A percentile compares a stretch with the other conserved stretches of the same genome.
Evolutionary conservation across 2,797 vertebrate genomes (phyloP).

Genomic region (Amphiprion clarkii): DNA sequence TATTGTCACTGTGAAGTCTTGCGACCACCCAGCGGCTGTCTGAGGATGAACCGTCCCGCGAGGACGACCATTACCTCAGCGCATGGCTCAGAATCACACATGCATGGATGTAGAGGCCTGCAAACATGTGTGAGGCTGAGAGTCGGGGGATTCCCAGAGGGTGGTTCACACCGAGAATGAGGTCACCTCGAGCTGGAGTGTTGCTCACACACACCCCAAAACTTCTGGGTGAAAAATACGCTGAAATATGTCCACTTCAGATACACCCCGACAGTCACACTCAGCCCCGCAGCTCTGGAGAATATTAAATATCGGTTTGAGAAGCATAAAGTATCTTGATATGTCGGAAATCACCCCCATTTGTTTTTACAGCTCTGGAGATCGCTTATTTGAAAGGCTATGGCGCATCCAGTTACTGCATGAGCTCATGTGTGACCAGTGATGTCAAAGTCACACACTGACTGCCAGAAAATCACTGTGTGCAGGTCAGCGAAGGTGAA

Average conservation of each 20-base stretch:
- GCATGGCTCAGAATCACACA: constrained; percentile 54
- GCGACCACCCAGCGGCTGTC: constrained; percentile 65
- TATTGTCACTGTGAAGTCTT: constrained; percentile 3
- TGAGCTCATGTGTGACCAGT: constrained; percentile 50
- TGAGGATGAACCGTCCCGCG: constrained; percentile 48
- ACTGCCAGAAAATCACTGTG: constrained; percentile 15
- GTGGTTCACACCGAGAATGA: constrained; percentile 84
- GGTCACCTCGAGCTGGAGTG: constrained; percentile 75
- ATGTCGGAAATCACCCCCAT: constrained; percentile 68
- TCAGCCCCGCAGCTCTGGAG: constrained; percentile 77
- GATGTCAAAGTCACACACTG: constrained; percentile 13
- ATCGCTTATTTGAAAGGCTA: constrained; percentile 39
- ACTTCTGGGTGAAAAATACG: constrained; percentile 72
- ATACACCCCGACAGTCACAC: constrained; percentile 69
- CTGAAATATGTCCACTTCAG: constrained; percentile 71
- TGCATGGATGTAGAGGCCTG: constrained; percentile 50
- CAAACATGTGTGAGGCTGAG: constrained; percentile 53
- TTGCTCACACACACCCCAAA: constrained; percentile 74
- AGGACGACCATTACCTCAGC: constrained; percentile 74
- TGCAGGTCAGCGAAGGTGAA: not conserved
- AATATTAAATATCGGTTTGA: constrained; percentile 73
- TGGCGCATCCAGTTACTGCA: constrained; percentile 41
- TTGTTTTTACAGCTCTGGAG: constrained; percentile 66
- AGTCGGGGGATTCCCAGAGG: constrained; percentile 84
- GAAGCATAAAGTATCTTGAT: constrained; percentile 71